Conservation (phyloP, 2,888 invertebrate genomes). For the Cheilosia urbana region DNA sequence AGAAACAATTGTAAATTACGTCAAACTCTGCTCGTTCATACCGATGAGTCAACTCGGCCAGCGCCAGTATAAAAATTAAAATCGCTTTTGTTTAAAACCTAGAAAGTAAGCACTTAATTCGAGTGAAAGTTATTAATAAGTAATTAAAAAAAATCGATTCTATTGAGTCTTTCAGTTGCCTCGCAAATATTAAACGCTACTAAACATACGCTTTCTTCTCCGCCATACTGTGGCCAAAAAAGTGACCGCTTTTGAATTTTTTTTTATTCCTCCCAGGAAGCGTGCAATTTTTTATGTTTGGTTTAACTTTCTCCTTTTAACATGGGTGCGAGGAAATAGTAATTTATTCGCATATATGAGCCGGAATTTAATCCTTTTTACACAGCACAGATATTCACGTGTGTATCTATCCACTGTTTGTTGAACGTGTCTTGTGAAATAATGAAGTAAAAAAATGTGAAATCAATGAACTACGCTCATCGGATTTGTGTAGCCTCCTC, state of each 20-base stretch:
- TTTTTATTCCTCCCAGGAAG: neutral
- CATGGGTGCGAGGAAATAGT: slow-evolving; percentile 45
- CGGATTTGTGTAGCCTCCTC: slow-evolving; percentile 58
- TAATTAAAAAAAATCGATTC: too few species aligned
- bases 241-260: neutral
- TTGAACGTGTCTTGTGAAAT: slow-evolving; percentile 35
- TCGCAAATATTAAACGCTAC: too few species aligned
- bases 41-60: too few species aligned
- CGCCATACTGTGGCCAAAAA: slow-evolving; percentile 1
- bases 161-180: too few species aligned
- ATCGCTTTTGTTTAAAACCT: too few species aligned
- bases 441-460: slow-evolving; percentile 65
- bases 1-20: too few species aligned
- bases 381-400: slow-evolving; percentile 22
- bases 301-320: slow-evolving; percentile 14
- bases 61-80: too few species aligned
- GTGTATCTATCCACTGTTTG: neutral
- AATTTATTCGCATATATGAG: slow-evolving; percentile 70
- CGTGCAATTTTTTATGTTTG: slow-evolving; percentile 9
- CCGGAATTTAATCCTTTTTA: slow-evolving; percentile 62
- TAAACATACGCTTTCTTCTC: neutral
- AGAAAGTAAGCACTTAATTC: too few species aligned
- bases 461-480: slow-evolving; percentile 71
- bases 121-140: too few species aligned
- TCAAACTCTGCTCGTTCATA: too few species aligned